Conservation (phyloP, 2,888 invertebrate species). For the Standfussiana lucernea region DNA sequence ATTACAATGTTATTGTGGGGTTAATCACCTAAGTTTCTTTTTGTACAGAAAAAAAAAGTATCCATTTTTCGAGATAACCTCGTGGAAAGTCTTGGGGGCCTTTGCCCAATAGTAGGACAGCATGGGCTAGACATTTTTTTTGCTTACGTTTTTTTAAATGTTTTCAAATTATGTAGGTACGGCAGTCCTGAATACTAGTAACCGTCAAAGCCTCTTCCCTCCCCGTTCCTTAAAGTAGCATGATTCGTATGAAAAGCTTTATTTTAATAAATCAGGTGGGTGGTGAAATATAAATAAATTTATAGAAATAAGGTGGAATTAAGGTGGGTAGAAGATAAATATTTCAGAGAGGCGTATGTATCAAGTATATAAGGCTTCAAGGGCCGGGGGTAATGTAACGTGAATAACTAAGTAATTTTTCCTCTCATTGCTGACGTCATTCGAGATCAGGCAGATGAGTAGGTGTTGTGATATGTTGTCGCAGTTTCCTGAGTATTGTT, state of each 20-base stretch:
- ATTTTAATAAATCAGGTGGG: background rate
- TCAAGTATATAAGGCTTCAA: background rate
- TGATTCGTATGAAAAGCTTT: background rate
- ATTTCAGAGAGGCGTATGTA: conserved; percentile 6
- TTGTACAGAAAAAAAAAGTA: background rate
- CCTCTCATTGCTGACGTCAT: conserved; percentile 18
- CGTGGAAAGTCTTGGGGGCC: background rate
- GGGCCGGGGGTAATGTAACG: background rate
- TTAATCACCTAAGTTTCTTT: background rate
- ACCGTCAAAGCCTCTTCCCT: background rate
- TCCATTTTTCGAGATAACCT: background rate
- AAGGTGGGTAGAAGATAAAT: background rate
- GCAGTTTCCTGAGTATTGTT: background rate
- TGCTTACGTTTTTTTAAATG: background rate
- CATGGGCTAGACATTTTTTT: background rate
- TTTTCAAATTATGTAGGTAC: background rate
- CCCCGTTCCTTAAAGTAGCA: background rate
- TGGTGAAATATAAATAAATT: conserved; percentile 1
- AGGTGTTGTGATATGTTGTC: background rate
- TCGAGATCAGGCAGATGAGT: background rate
- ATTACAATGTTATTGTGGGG: background rate
- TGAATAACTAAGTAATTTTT: conserved; percentile 10
- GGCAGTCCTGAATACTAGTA: background rate
- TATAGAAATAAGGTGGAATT: background rate
- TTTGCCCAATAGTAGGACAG: background rate